Conservation (phyloP, 2,797 vertebrate species). For the Scolopax bukidnonensis region DNA sequence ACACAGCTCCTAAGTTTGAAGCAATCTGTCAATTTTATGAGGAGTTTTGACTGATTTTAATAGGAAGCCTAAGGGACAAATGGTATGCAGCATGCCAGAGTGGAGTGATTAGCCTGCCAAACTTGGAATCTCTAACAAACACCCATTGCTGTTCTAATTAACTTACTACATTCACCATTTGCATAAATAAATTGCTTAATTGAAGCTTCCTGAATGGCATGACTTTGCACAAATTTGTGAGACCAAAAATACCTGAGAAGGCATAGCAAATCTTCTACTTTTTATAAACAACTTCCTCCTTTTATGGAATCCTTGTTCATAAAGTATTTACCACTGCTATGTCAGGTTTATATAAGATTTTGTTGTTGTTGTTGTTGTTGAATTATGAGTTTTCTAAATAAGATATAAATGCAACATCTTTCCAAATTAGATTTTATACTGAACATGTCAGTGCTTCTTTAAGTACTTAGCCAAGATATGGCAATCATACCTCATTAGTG, state of each 20-base stretch:
- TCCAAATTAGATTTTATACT: conserved; percentile 22
- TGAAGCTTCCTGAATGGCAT: conserved; percentile 22
- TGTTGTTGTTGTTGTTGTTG: background rate
- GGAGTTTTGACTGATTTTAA: conserved; percentile 66
- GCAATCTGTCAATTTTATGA: conserved; percentile 65
- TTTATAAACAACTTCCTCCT: background rate
- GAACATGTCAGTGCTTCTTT: background rate
- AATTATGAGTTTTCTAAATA: background rate
- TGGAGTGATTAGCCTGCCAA: conserved; percentile 57
- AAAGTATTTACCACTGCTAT: background rate
- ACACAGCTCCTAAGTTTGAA: conserved; percentile 56
- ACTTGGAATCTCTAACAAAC: conserved; percentile 62
- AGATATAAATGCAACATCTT: background rate
- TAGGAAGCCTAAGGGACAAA: conserved; percentile 60
- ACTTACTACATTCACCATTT: conserved; percentile 63
- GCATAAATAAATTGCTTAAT: conserved; percentile 65
- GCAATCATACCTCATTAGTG: conserved; percentile 50
- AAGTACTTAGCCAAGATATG: background rate
- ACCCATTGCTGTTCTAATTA: conserved; percentile 66
- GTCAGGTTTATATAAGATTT: background rate
- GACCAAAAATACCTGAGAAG: background rate
- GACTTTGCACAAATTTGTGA: conserved; percentile 55
- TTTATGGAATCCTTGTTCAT: background rate
- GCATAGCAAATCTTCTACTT: background rate
- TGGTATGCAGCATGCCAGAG: conserved; percentile 33